phyloP scores from a whole-genome alignment of 1,140 invertebrate species.

The Halesus radiatus region DNA sequence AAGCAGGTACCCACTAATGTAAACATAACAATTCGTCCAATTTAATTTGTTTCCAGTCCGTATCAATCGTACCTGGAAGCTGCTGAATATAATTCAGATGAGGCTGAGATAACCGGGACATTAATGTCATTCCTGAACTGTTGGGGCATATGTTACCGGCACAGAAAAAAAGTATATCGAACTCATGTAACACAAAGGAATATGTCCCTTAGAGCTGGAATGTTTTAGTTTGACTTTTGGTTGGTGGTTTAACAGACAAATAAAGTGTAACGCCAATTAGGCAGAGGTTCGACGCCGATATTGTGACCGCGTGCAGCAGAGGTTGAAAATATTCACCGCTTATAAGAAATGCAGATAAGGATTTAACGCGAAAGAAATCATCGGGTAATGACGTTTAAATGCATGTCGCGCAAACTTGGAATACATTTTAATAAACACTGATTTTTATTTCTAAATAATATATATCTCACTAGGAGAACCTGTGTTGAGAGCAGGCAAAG shows the following conservation, averaged over 20 bases:
- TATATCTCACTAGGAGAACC: too few species aligned
- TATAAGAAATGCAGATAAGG: background rate
- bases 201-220: background rate
- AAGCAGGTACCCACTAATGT: background rate
- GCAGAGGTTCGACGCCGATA: background rate
- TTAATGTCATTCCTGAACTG: slow-evolving; percentile 34
- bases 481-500: too few species aligned
- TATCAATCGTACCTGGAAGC: slow-evolving; percentile 27
- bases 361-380: too few species aligned
- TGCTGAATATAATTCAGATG: slow-evolving; percentile 42
- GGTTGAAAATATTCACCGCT: slow-evolving; percentile 15
- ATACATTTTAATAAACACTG: too few species aligned
- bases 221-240: background rate
- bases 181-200: background rate
- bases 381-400: background rate
- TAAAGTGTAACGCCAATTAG: slow-evolving; percentile 38
- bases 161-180: background rate
- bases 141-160: slow-evolving; percentile 13
- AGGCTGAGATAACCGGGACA: slow-evolving; percentile 16
- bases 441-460: too few species aligned
- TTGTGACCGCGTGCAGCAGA: background rate
- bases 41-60: background rate
- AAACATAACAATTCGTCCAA: slow-evolving; percentile 5
- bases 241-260: background rate
- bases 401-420: background rate